phyloP scores from a whole-genome alignment of 1,140 invertebrate genomes.

The Drosophila melanica region DNA sequence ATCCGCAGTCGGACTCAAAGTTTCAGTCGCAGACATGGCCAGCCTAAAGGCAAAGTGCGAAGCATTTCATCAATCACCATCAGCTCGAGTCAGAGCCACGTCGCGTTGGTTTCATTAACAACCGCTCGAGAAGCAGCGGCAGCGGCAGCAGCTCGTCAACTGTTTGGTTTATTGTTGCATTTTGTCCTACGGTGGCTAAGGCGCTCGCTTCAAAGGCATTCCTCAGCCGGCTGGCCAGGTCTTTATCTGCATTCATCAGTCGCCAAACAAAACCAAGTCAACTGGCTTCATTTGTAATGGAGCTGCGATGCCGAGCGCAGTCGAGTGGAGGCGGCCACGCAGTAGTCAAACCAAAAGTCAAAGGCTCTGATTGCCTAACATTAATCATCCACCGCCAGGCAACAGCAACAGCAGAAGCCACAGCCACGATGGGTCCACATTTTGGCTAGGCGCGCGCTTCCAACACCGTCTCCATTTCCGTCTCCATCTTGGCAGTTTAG shows the following conservation, averaged over 20 bases:
- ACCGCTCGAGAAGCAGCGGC: neutral
- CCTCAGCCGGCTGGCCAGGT: constrained; percentile 30
- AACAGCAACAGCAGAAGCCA: neutral
- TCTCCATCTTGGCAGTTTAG: constrained; percentile 48
- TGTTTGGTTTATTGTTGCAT: constrained; percentile 71
- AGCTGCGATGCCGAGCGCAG: constrained; percentile 21
- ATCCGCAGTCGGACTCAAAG: neutral
- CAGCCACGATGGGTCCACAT: constrained; percentile 2
- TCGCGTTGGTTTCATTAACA: constrained; percentile 32
- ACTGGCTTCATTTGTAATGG: constrained; percentile 66
- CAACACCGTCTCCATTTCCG: constrained; percentile 27
- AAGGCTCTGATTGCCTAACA: constrained; percentile 66
- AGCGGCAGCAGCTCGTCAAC: constrained; percentile 57
- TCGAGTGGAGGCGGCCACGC: constrained; percentile 66
- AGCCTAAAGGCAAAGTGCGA: neutral
- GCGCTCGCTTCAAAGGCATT: constrained; percentile 72
- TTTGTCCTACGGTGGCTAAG: constrained; percentile 61
- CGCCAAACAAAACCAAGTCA: constrained; percentile 62
- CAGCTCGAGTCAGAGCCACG: constrained; percentile 19
- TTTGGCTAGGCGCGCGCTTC: constrained; percentile 51
- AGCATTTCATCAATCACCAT: constrained; percentile 67
- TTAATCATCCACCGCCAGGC: constrained; percentile 30
- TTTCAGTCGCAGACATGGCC: neutral
- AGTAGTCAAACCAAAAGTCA: constrained; percentile 62
- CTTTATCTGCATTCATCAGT: constrained; percentile 80